Evolutionary conservation across 2,888 invertebrate species (phyloP).

Genomic region (Baronia brevicornis): DNA sequence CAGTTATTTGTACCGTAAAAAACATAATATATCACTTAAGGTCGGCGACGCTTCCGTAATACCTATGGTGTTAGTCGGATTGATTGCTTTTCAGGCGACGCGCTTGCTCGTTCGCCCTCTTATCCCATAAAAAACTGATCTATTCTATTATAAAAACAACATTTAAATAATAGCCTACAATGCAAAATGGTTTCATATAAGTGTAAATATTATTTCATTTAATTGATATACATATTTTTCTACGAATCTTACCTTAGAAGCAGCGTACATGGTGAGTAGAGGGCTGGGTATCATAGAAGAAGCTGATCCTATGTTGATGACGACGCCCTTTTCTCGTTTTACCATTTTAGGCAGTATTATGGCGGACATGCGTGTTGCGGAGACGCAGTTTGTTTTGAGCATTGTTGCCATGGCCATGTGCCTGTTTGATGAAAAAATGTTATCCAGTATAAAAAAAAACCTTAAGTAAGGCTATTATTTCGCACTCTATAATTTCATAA

Average conservation of each 20-base stretch:
- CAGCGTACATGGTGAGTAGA: constrained; percentile 88
- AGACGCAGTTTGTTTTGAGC: constrained; percentile 85
- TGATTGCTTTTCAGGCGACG: too few relatives aligned
- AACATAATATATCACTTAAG: too few relatives aligned
- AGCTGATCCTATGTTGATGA: constrained; percentile 93
- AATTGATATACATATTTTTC: background rate
- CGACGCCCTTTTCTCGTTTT: constrained; percentile 84
- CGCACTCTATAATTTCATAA: too few relatives aligned
- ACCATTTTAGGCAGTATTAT: constrained; percentile 91
- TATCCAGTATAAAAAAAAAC: background rate
- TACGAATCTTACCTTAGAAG: constrained; percentile 81
- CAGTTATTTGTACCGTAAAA: too few relatives aligned
- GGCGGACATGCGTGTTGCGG: constrained; percentile 89
- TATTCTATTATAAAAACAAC: too few relatives aligned
- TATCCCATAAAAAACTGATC: too few relatives aligned
- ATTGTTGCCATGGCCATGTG: constrained; percentile 79
- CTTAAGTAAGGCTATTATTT: too few relatives aligned
- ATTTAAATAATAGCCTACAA: too few relatives aligned
- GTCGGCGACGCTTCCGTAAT: too few relatives aligned
- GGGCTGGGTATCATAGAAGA: constrained; percentile 88
- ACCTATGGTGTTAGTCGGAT: too few relatives aligned
- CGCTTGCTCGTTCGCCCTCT: too few relatives aligned
- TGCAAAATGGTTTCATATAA: too few relatives aligned
- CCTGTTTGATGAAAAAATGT: constrained; percentile 33
- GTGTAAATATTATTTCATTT: constrained; percentile 1